Conservation (phyloP, 2,797 vertebrate species). For the Loriculus beryllinus region DNA sequence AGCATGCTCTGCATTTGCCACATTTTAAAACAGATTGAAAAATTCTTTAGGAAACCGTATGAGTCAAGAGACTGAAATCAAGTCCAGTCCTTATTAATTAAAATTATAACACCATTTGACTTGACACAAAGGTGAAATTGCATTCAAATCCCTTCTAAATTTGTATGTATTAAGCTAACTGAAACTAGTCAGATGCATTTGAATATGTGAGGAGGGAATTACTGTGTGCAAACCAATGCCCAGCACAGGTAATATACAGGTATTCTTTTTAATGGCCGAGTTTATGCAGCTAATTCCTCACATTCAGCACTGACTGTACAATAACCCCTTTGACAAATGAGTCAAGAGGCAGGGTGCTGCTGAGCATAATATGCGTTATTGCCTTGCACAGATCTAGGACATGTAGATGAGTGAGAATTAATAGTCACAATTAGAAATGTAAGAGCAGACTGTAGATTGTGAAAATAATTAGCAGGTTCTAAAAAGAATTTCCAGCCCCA, state of each 20-base stretch:
- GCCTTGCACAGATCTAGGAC: conserved; percentile 37
- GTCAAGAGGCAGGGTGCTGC: conserved; percentile 42
- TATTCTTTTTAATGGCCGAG: not conserved
- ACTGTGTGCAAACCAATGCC: not conserved
- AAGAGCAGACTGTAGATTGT: conserved; percentile 38
- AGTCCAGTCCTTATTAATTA: conserved; percentile 1
- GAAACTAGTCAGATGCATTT: not conserved
- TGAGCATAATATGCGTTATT: conserved; percentile 57
- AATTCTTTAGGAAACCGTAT: not conserved
- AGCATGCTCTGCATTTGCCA: not conserved
- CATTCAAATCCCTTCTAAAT: not conserved
- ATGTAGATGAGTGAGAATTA: conserved; percentile 56
- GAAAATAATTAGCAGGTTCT: conserved; percentile 59
- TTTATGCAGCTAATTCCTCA: conserved; percentile 50
- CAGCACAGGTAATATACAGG: conserved; percentile 5
- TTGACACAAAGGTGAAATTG: not conserved
- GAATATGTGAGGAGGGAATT: not conserved
- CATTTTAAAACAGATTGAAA: not conserved
- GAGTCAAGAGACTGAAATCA: not conserved
- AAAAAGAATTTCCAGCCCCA: conserved; percentile 44
- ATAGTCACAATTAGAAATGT: conserved; percentile 53
- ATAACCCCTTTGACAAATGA: conserved; percentile 57
- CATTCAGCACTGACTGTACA: not conserved
- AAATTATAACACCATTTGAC: not conserved
- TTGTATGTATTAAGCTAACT: not conserved